Evolutionary conservation across 1,140 invertebrate species (phyloP).

Genomic region (Colletes gigas): DNA sequence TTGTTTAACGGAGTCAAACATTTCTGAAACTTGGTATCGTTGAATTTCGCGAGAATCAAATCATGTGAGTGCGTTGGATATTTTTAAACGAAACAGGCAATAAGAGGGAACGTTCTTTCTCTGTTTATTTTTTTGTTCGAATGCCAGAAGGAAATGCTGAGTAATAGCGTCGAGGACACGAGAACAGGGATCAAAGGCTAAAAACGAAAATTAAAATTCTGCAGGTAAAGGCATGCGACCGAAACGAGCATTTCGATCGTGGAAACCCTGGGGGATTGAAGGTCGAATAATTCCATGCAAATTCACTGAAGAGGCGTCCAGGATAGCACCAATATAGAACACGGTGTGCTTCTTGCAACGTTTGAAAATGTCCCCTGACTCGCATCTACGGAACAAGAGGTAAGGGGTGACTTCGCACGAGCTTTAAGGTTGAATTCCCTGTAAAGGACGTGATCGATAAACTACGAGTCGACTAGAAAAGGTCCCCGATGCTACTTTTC

Average conservation of each 20-base stretch:
- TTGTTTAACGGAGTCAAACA: too few species aligned
- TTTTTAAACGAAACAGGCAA: not conserved
- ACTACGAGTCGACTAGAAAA: not conserved
- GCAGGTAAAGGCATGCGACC: constrained; percentile 40
- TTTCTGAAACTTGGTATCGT: too few species aligned
- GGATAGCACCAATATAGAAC: not conserved
- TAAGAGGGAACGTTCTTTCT: not conserved
- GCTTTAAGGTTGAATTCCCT: not conserved
- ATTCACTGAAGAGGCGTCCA: not conserved
- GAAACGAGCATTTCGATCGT: constrained; percentile 26
- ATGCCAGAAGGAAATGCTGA: not conserved
- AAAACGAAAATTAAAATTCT: constrained; percentile 23
- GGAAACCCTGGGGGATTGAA: constrained; percentile 16
- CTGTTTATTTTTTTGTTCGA: not conserved
- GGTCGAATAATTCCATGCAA: constrained; percentile 31
- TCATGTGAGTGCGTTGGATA: too few species aligned
- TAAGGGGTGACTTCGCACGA: not conserved
- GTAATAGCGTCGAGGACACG: not conserved
- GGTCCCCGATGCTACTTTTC: not conserved
- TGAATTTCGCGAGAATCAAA: too few species aligned
- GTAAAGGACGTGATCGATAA: constrained; percentile 31
- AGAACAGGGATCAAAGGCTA: not conserved
- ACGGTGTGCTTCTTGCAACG: not conserved
- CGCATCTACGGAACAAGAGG: constrained; percentile 10
- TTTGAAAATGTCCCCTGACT: constrained; percentile 9